Base-by-base conservation (phyloP, 1,140 invertebrate species). In the Apis florea region DNA sequence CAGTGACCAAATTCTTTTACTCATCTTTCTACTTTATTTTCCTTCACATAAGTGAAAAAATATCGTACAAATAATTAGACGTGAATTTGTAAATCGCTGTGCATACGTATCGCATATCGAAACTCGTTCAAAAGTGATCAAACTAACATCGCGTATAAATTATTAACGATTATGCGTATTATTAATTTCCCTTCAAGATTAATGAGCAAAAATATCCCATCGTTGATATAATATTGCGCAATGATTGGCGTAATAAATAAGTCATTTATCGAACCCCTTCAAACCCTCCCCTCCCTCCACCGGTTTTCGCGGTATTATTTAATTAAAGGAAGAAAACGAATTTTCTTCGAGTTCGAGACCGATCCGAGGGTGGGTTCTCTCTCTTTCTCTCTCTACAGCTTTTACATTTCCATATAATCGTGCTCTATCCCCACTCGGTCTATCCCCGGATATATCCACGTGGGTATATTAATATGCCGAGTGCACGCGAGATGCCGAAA, bases 221-320 rank as follows among this genome's bases (percentile, higher is more conserved):
- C 21, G 56, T 11, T 4, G 4, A 61, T 61, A 12, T 13, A 17
- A 6, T 1, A 54, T 21, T 6, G 19, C 0, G 3, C 56, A 58
- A 90, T 92, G 92, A 93, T 92, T 93, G 92, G 89, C 87, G 91
- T 90, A 92, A 93, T 93, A 93, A 93, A 93, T 93, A 93, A 93
- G 92, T 93, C 89, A 93, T 93, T 40, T 93, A 93, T 91, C 90
- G 90, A 82, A 79, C 81, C 21, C 80, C 63, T 26, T 13, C 15
- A 59, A 59, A n/a, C n/a, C n/a, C n/a, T n/a, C n/a, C n/a, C n/a
- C n/a, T n/a, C n/a, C n/a, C n/a, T n/a, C 21, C 19, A 40, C n/a
- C n/a, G n/a, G n/a, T 4, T 87, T 90, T 88, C 85, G 85, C 85
- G 81, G 89, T 89, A 93, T 93, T 92, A 93, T 93, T 93, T 93